Conservation (phyloP, 1,140 invertebrate species). For the Drosophila kepulauana region DNA sequence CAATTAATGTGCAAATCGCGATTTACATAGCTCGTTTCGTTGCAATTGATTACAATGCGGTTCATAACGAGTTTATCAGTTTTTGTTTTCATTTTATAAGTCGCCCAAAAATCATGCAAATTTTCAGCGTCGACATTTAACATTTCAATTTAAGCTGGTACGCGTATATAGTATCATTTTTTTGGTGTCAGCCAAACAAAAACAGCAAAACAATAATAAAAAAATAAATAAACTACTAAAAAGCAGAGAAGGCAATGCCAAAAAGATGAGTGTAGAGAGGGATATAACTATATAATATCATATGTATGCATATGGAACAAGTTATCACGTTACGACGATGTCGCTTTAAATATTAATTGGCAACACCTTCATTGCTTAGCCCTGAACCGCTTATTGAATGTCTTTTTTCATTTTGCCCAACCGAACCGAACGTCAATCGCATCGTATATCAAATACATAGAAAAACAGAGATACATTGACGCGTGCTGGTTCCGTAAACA, state of each 20-base stretch:
- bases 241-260: constrained; percentile 10
- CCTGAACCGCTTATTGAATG: constrained; percentile 80
- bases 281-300: constrained; percentile 1
- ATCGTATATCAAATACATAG: constrained; percentile 26
- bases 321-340: constrained; percentile 66
- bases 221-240: background rate
- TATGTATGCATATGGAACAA: constrained; percentile 67
- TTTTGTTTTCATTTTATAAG: constrained; percentile 38
- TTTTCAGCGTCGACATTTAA: constrained; percentile 49
- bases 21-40: background rate
- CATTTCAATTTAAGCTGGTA: constrained; percentile 42
- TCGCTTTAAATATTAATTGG: constrained; percentile 76
- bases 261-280: background rate
- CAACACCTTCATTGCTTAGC: constrained; percentile 74
- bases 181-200: constrained; percentile 54
- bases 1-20: background rate
- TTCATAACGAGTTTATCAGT: background rate
- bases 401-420: constrained; percentile 29
- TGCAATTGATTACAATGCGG: background rate
- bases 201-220: constrained; percentile 39
- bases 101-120: constrained; percentile 39
- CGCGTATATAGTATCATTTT: constrained; percentile 27
- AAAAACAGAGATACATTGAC: constrained; percentile 7
- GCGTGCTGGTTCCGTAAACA: constrained; percentile 47
- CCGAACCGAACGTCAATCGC: constrained; percentile 36